Evolutionary conservation across 37 sponge, comb jelly and placozoan genomes (phyloP).

Genomic region (Axinella damicornis): DNA sequence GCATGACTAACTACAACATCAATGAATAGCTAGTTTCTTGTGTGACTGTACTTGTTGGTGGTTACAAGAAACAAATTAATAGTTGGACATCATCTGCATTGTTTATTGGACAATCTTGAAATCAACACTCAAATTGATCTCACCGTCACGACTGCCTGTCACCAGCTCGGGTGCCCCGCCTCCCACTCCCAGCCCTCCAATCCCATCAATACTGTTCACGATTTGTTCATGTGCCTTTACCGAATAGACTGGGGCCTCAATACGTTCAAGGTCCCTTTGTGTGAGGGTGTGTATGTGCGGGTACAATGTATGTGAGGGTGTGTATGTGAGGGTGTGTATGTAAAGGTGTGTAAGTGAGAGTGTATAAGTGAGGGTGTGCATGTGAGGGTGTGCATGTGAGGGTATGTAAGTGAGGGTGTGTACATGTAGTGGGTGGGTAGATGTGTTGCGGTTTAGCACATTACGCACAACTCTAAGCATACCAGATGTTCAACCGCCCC

Average conservation of each 20-base stretch:
- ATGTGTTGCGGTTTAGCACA: neutral
- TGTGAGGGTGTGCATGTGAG: no score
- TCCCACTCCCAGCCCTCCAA: slow-evolving; percentile 99
- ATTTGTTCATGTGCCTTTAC: slow-evolving; percentile 89
- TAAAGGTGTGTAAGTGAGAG: no score
- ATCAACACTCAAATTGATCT: neutral
- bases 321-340: slow-evolving; percentile 1
- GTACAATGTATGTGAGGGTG: neutral
- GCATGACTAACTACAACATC: no score
- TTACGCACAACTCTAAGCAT: neutral
- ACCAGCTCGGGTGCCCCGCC: slow-evolving; percentile 98
- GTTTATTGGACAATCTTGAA: no score
- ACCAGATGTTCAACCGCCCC: slow-evolving; percentile 95
- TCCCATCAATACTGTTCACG: slow-evolving; percentile 92
- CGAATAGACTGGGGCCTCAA: slow-evolving; percentile 89
- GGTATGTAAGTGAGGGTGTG: no score
- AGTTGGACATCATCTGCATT: no score
- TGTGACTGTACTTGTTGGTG: no score
- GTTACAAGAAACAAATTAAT: no score
- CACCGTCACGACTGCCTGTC: slow-evolving; percentile 98
- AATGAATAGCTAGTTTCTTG: no score
- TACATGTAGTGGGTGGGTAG: neutral
- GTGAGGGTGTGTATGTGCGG: neutral
- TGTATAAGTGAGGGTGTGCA: no score
- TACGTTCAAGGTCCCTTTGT: slow-evolving; percentile 84